Percentiles rank a stretch among this genome's conserved stretches.
Evolutionary conservation across 2,797 vertebrate genomes (phyloP).

Genomic region (Acrossocheilus fasciatus): DNA sequence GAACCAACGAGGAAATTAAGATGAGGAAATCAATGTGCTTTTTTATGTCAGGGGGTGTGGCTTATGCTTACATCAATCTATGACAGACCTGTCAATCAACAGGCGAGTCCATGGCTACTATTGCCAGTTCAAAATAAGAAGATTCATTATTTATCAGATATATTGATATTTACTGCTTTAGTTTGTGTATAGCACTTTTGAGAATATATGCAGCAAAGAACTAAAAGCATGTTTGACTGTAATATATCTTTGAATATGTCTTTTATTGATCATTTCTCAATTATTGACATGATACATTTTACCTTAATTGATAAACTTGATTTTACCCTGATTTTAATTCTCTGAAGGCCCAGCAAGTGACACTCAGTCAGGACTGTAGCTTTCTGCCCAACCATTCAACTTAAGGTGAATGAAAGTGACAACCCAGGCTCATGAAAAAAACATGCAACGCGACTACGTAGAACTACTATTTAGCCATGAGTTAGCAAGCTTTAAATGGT

Average conservation of each 20-base stretch:
- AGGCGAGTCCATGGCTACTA: background rate
- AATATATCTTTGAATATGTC: background rate
- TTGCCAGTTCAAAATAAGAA: background rate
- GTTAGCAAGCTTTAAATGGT: background rate
- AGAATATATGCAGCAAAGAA: background rate
- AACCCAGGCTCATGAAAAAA: background rate
- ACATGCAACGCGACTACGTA: background rate
- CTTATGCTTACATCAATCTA: background rate
- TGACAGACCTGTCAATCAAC: constrained; percentile 16
- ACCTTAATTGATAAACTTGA: background rate
- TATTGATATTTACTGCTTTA: background rate
- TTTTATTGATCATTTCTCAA: background rate
- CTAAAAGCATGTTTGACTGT: background rate
- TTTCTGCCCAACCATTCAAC: background rate
- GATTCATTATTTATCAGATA: background rate
- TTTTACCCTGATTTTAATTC: background rate
- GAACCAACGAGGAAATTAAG: background rate
- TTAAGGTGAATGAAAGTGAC: background rate
- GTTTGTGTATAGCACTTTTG: background rate
- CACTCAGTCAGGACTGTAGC: background rate
- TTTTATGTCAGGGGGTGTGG: constrained; percentile 19
- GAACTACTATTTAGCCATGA: background rate
- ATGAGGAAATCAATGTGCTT: constrained; percentile 11
- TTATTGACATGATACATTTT: background rate
- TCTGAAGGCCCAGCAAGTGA: background rate